Evolutionary conservation across 2,797 vertebrate species (phyloP).

Genomic region (Podarcis lilfordi): DNA sequence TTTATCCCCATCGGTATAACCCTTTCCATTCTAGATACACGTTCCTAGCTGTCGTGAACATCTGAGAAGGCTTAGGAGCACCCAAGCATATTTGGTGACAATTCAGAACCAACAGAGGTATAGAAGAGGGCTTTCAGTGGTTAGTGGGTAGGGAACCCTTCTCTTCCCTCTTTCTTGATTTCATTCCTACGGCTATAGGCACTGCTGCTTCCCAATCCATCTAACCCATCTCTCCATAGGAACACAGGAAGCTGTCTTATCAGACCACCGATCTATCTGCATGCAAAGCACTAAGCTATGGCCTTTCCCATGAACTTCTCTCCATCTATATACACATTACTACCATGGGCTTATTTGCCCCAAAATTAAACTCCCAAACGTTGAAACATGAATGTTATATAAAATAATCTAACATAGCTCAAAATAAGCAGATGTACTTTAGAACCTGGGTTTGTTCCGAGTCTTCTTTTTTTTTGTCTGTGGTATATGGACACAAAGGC

Average conservation of each 20-base stretch:
- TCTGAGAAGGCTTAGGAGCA: not conserved
- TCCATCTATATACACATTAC: no score
- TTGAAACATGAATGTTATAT: not conserved
- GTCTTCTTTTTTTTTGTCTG: not conserved
- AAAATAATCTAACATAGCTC: not conserved
- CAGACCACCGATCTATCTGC: no score
- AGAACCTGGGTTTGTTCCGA: not conserved
- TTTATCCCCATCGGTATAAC: not conserved
- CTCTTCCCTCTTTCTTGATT: no score
- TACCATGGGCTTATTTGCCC: not conserved
- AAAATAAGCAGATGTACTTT: not conserved
- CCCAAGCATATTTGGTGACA: not conserved
- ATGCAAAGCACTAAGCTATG: not conserved
- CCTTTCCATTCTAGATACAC: not conserved
- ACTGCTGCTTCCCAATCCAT: not conserved
- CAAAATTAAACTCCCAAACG: not conserved
- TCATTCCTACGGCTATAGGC: not conserved
- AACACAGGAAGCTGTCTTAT: not conserved
- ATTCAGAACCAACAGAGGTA: not conserved
- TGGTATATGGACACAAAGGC: not conserved
- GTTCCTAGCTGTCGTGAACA: not conserved
- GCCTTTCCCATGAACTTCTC: not conserved
- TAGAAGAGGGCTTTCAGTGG: not conserved
- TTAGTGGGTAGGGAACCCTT: no score
- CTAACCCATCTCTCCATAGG: not conserved